These are phyloP conservation scores for Tetragnatha versicolor DNA, from an alignment of 1,140 invertebrate species.

Conservation along the genomic window DNA sequence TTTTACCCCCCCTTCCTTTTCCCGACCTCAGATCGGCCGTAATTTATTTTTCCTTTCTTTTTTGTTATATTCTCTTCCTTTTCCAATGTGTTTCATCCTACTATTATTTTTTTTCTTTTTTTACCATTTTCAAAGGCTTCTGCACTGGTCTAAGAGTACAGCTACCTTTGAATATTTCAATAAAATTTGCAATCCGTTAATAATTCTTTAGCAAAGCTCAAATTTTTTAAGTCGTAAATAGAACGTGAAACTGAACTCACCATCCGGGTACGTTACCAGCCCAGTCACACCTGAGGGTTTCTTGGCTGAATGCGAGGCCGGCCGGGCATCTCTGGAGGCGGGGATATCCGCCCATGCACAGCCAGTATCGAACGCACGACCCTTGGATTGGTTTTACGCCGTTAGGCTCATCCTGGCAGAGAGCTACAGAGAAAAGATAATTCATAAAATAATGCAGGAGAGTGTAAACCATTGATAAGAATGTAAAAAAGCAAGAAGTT, in stretches of 20 bases:
- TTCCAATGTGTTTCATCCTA: too few relatives aligned
- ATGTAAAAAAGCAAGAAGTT: slow-evolving; percentile 5
- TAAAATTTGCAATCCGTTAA: too few relatives aligned
- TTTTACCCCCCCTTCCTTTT: too few relatives aligned
- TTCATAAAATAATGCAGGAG: slow-evolving; percentile 6
- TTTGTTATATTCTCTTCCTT: too few relatives aligned
- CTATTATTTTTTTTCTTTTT: too few relatives aligned
- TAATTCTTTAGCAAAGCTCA: too few relatives aligned
- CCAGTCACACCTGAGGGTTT: slow-evolving; percentile 75
- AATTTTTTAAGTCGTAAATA: too few relatives aligned
- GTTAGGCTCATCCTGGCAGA: slow-evolving; percentile 86
- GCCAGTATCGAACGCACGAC: slow-evolving; percentile 90
- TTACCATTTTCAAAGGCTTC: too few relatives aligned
- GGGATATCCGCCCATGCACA: slow-evolving; percentile 91
- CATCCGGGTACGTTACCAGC: slow-evolving; percentile 42
- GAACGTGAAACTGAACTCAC: slow-evolving; percentile 30
- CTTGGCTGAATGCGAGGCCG: slow-evolving; percentile 87
- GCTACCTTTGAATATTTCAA: too few relatives aligned
- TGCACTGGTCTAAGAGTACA: too few relatives aligned
- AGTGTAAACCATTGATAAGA: neutral
- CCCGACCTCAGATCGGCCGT: too few relatives aligned
- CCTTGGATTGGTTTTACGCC: slow-evolving; percentile 76
- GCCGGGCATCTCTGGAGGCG: slow-evolving; percentile 86
- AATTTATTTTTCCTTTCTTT: too few relatives aligned
- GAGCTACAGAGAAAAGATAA: slow-evolving; percentile 69